These are phyloP conservation scores for Pseudocheirus occidentalis DNA, from an alignment of 2,797 vertebrate species.

Conservation along the genomic window DNA sequence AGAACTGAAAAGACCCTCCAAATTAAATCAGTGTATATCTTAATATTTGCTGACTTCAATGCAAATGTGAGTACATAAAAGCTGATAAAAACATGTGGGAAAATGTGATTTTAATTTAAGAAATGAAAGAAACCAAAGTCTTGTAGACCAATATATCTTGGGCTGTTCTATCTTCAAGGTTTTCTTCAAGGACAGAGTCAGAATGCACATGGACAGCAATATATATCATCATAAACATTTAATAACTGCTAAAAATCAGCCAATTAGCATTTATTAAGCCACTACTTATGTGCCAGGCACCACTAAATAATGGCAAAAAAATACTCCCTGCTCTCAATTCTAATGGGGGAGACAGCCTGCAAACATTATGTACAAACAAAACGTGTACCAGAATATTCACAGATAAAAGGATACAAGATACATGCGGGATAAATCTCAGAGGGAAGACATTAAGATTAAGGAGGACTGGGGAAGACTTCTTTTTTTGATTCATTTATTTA, in stretches of 20 bases:
- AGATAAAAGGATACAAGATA: not conserved
- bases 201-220: not conserved
- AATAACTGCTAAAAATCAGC: not conserved
- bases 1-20: not conserved
- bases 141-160: not conserved
- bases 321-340: not conserved
- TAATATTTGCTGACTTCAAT: not conserved
- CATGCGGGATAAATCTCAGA: not conserved
- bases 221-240: not conserved
- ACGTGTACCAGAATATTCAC: not conserved
- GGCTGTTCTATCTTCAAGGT: not conserved
- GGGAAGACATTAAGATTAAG: not conserved
- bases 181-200: not conserved
- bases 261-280: not conserved
- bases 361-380: not conserved
- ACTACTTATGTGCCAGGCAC: not conserved
- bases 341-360: not conserved
- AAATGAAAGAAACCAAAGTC: not conserved
- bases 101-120: not conserved
- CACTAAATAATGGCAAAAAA: not conserved
- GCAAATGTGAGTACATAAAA: not conserved
- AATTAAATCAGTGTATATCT: not conserved
- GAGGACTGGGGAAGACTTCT: not conserved
- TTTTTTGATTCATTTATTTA: too few relatives aligned
- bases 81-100: not conserved